phyloP scores from a whole-genome alignment of 2,113 vertebrate species.

The Bubalus kerabau region DNA sequence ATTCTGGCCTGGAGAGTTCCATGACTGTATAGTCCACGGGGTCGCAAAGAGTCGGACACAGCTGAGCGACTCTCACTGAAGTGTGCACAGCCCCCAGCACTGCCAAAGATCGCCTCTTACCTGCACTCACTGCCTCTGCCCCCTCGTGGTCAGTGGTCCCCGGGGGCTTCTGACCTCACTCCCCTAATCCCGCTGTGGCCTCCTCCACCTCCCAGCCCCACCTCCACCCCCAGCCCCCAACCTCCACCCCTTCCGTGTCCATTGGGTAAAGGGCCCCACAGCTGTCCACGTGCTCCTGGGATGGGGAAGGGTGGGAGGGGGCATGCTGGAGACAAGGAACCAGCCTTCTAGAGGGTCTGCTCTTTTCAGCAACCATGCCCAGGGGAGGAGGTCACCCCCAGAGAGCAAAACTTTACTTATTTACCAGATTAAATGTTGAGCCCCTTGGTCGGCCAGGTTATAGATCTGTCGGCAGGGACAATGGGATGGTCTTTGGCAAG shows the following conservation, averaged over 20 bases:
- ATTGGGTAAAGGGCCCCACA: background rate
- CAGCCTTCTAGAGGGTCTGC: background rate
- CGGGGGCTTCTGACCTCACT: background rate
- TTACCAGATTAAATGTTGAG: background rate
- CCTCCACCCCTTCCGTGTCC: background rate
- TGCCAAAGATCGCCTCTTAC: too few relatives aligned
- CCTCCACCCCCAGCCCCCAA: background rate
- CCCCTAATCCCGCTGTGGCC: rapidly evolving
- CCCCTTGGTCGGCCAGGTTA: background rate
- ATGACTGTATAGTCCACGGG: background rate
- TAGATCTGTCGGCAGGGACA: background rate
- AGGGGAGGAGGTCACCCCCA: background rate
- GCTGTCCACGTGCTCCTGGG: background rate
- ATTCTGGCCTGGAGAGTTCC: background rate
- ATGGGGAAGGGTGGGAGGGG: background rate
- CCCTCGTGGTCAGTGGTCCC: background rate
- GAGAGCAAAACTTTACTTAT: background rate
- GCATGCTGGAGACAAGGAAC: background rate
- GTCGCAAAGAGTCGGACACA: background rate
- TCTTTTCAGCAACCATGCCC: background rate
- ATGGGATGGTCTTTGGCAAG: rapidly evolving
- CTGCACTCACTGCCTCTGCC: background rate
- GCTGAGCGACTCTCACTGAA: background rate
- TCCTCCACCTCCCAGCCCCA: background rate
- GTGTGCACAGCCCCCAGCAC: rapidly evolving